These are phyloP conservation scores for Eupeodes luniger DNA, from an alignment of 2,888 invertebrate genomes.

Conservation along the genomic window DNA sequence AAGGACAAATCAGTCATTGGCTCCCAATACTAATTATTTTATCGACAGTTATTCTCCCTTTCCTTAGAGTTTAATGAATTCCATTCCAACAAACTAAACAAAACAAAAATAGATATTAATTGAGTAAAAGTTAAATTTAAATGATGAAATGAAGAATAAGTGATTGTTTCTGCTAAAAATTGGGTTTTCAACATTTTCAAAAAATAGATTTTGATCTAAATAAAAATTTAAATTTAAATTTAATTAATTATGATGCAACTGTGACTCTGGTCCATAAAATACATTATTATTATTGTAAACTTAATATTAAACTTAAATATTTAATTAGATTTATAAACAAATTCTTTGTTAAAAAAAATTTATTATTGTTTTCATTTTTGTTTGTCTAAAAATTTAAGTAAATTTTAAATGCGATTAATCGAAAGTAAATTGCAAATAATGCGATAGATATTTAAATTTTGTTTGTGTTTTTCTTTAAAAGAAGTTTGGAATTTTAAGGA, in stretches of 20 bases:
- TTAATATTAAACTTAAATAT: not conserved
- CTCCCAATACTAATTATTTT: no score
- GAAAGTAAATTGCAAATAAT: slow-evolving; percentile 29
- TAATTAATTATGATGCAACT: not conserved
- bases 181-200: not conserved
- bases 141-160: not conserved
- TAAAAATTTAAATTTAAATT: not conserved
- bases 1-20: slow-evolving; percentile 1
- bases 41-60: slow-evolving; percentile 24
- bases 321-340: slow-evolving; percentile 43
- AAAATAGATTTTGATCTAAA: no score
- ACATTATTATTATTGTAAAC: not conserved
- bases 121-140: slow-evolving; percentile 30
- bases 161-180: slow-evolving; percentile 19
- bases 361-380: slow-evolving; percentile 6
- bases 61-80: slow-evolving; percentile 30
- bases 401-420: slow-evolving; percentile 9
- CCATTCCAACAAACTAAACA: slow-evolving; percentile 62
- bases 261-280: slow-evolving; percentile 10
- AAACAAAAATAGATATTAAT: slow-evolving; percentile 30
- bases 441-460: not conserved
- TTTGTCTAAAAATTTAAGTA: slow-evolving; percentile 9
- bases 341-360: slow-evolving; percentile 54
- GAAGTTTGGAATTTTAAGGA: no score
- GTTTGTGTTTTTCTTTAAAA: no score